phyloP scores from a whole-genome alignment of 2,888 invertebrate species.

The Polydrusus pterygomalis region DNA sequence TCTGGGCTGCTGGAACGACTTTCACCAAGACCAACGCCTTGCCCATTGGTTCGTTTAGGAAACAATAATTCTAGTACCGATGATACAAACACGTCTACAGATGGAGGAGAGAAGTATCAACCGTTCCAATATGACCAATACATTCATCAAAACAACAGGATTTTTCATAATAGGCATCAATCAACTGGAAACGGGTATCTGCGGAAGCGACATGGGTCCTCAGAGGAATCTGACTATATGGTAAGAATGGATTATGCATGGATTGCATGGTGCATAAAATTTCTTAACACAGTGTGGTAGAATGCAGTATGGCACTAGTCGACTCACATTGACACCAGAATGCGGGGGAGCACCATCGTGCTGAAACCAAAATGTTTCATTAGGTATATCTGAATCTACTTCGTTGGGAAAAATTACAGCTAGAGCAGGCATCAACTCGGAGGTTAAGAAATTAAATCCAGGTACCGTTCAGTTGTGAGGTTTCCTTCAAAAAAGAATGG shows the following conservation, averaged over 20 bases:
- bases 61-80: conserved; percentile 62
- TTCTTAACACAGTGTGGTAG: too few species aligned
- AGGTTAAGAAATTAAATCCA: too few species aligned
- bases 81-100: conserved; percentile 62
- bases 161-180: conserved; percentile 56
- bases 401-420: too few species aligned
- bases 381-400: too few species aligned
- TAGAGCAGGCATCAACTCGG: too few species aligned
- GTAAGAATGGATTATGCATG: conserved; percentile 54
- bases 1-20: conserved; percentile 67
- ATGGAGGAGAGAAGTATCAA: conserved; percentile 60
- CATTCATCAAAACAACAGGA: conserved; percentile 58
- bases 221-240: conserved; percentile 61
- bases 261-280: too few species aligned
- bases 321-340: too few species aligned
- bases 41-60: conserved; percentile 74
- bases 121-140: conserved; percentile 61
- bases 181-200: conserved; percentile 61
- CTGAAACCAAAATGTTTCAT: too few species aligned
- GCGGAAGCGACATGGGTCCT: conserved; percentile 58
- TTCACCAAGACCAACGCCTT: conserved; percentile 74
- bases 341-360: too few species aligned
- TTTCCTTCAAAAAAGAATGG: too few species aligned
- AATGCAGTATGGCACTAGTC: too few species aligned
- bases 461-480: too few species aligned